Percentiles rank a stretch among this genome's conserved stretches.
These are phyloP conservation scores for Drosophila miranda DNA, from an alignment of 1,140 invertebrate genomes.

Conservation along the genomic window DNA sequence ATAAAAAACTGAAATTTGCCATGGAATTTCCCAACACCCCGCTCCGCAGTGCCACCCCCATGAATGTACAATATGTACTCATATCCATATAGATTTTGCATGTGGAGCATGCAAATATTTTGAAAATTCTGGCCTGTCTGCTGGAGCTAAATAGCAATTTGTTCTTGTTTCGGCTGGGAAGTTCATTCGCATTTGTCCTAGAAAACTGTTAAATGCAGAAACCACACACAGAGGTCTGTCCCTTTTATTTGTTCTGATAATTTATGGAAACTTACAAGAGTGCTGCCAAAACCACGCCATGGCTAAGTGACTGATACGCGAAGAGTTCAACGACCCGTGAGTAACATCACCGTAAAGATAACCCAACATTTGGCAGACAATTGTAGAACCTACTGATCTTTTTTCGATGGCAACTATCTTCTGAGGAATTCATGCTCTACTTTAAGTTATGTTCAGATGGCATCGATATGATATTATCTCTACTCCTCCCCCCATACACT, in stretches of 20 bases:
- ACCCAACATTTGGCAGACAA: slow-evolving; percentile 12
- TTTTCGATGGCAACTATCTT: not conserved
- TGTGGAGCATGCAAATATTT: slow-evolving; percentile 76
- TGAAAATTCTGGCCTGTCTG: slow-evolving; percentile 60
- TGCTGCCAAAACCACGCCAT: slow-evolving; percentile 17
- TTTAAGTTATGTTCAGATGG: no score
- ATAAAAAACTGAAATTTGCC: slow-evolving; percentile 37
- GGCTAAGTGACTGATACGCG: slow-evolving; percentile 4
- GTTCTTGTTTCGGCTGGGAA: slow-evolving; percentile 31
- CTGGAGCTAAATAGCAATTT: slow-evolving; percentile 62
- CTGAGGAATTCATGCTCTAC: no score
- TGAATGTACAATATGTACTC: not conserved
- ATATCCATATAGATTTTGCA: slow-evolving; percentile 39
- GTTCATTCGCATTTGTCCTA: slow-evolving; percentile 56
- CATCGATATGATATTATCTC: slow-evolving; percentile 14
- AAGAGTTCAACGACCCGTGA: slow-evolving; percentile 21
- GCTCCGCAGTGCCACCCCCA: not conserved
- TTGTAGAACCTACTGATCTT: slow-evolving; percentile 6
- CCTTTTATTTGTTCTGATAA: slow-evolving; percentile 49
- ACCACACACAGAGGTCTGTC: slow-evolving; percentile 47
- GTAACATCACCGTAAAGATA: slow-evolving; percentile 22
- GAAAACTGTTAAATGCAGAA: slow-evolving; percentile 53
- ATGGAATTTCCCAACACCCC: slow-evolving; percentile 51
- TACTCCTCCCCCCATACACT: slow-evolving; percentile 3
- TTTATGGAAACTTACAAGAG: slow-evolving; percentile 58